Evolutionary conservation across 2,888 invertebrate species (phyloP), one percentile per base, ranked within the genome.

Genomic region (Seira musarum): DNA sequence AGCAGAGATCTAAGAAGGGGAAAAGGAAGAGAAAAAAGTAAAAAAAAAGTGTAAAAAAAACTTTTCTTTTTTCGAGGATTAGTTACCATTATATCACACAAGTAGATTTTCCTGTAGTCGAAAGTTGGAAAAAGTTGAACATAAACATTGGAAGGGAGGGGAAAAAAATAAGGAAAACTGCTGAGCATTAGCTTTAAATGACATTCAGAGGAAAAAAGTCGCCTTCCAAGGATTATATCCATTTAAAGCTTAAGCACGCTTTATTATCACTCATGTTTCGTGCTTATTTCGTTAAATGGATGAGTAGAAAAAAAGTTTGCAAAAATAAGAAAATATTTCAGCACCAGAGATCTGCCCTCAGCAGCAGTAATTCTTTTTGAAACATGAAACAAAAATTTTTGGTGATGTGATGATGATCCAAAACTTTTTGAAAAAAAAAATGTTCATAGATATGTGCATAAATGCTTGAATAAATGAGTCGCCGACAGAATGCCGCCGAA

Each of bases 1-100:
- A 13, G 40, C 6, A 40, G 13, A 40, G 40, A 13, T 6, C 6
- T 8, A 40, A 40, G 40, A 40, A 15, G 35, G 69, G 69, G 68
- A 68, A 35, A 68, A 53, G 22, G 40, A 40, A 40, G 40, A n/a
- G n/a, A n/a, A n/a, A n/a, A n/a, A 40, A 40, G 35, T n/a, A 68
- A 68, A n/a, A n/a, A n/a, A 40, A 40, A 40, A 40, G 40, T 40
- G 35, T n/a, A 68, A 68, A 68, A 68, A 57, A 70, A 19, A n/a
- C n/a, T n/a, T n/a, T 19, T 68, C 60, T 70, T 60, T 24, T 49
- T 15, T 35, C 30, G 15, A 21, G 69, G 69, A 70, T 70, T 70
- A 70, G 69, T 70, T 70, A 57, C 69, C 69, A 25, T 57, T 67
- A 67, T 22, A n/a, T 30, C n/a, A 5, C 19, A 67, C 19, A 49